Percentiles rank a stretch among this genome's conserved stretches.
Conservation (phyloP, 2,113 vertebrate species). For the Nothoprocta pentlandii region DNA sequence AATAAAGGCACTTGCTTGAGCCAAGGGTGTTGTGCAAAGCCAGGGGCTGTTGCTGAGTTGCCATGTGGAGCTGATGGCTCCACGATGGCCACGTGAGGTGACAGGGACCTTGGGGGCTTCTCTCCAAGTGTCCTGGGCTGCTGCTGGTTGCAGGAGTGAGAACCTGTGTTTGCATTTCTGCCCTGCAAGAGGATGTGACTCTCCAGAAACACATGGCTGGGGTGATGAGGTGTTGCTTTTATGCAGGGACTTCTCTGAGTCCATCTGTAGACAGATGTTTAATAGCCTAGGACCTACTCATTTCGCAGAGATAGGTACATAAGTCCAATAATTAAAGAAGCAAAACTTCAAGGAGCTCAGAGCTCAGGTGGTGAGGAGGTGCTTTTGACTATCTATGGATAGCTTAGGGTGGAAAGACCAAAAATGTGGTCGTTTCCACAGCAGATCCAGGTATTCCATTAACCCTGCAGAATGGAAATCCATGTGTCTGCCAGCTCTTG, state of each 20-base stretch:
- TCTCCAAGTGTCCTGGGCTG: neutral
- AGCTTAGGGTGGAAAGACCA: neutral
- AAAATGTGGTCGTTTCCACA: neutral
- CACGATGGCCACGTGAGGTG: neutral
- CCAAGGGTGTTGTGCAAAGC: neutral
- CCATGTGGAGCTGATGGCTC: neutral
- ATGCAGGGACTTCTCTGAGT: neutral
- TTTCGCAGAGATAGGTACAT: too few relatives aligned
- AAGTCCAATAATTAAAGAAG: neutral
- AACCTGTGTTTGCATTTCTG: conserved; percentile 45
- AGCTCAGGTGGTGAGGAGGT: neutral
- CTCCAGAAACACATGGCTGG: neutral
- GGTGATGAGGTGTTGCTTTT: conserved; percentile 56
- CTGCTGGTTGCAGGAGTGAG: neutral
- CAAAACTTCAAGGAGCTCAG: neutral
- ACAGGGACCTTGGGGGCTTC: neutral
- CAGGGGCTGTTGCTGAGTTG: neutral
- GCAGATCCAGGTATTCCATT: neutral
- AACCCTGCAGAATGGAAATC: neutral
- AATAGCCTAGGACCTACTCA: too few relatives aligned
- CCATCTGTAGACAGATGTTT: neutral
- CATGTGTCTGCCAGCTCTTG: neutral
- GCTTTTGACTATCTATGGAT: neutral
- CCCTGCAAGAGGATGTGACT: neutral
- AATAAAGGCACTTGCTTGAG: neutral